phyloP scores from a whole-genome alignment of 2,113 vertebrate species.

The Perccottus glenii region DNA sequence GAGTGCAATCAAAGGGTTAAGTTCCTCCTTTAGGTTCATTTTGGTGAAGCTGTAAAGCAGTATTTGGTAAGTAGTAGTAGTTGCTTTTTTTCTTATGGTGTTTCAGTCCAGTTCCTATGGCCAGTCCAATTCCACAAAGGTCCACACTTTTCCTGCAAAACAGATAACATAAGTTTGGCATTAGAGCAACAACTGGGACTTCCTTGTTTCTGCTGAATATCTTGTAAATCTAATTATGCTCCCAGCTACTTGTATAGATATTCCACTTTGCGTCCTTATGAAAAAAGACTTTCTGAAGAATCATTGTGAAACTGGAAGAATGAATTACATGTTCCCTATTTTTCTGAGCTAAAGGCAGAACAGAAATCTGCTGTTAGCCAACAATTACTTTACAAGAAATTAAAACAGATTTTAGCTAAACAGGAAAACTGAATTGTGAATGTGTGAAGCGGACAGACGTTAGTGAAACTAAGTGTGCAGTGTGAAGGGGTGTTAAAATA shows the following conservation, averaged over 20 bases:
- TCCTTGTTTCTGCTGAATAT: background rate
- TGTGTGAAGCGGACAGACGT: background rate
- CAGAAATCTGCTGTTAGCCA: background rate
- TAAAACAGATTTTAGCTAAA: no score
- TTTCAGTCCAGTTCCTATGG: no score
- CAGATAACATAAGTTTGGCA: background rate
- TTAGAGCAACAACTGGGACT: slow-evolving; percentile 7
- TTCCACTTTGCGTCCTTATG: background rate
- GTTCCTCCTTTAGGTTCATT: slow-evolving; percentile 91
- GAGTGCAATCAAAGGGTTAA: slow-evolving; percentile 87
- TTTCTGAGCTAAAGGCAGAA: slow-evolving; percentile 10
- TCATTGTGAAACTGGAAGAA: slow-evolving; percentile 27
- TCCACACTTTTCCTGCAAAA: slow-evolving; percentile 17
- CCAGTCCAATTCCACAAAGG: background rate
- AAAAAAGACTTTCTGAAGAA: background rate
- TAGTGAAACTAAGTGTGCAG: background rate
- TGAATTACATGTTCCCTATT: background rate
- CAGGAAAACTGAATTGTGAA: no score
- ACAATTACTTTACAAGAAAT: no score
- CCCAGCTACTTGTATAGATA: background rate
- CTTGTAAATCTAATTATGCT: slow-evolving; percentile 4
- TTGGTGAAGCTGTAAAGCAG: slow-evolving; percentile 22
- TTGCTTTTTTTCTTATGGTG: background rate
- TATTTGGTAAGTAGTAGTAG: no score
- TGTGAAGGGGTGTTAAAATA: background rate